Evolutionary conservation across 2,888 invertebrate species (phyloP).

Genomic region (Oxystoma pomonae): DNA sequence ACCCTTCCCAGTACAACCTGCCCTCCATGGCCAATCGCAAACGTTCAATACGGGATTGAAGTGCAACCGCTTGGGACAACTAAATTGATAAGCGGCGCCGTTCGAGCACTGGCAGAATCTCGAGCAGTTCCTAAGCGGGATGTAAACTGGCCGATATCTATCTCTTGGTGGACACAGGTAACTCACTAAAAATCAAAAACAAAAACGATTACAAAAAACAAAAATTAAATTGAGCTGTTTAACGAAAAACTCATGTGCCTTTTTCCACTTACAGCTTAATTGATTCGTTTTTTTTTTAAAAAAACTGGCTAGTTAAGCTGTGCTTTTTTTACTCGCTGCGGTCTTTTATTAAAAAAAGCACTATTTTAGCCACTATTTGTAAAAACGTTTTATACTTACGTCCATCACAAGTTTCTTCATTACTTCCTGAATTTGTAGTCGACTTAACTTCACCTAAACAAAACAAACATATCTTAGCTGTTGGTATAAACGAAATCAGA

Average conservation of each 20-base stretch:
- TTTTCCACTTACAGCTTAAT: too few relatives aligned
- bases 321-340: too few relatives aligned
- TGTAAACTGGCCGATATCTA: constrained; percentile 19
- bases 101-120: constrained; percentile 30
- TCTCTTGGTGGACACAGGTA: constrained; percentile 21
- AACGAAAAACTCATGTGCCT: too few relatives aligned
- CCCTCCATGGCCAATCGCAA: constrained; percentile 30
- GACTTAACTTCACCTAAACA: neutral
- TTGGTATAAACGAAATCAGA: too few relatives aligned
- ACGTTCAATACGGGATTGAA: constrained; percentile 27
- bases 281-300: too few relatives aligned
- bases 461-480: too few relatives aligned
- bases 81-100: constrained; percentile 26
- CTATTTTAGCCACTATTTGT: too few relatives aligned
- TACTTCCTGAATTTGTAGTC: neutral
- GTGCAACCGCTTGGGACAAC: constrained; percentile 29
- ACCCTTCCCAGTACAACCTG: constrained; percentile 22
- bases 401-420: neutral
- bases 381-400: too few relatives aligned
- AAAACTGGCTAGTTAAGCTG: too few relatives aligned
- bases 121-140: constrained; percentile 23
- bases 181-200: neutral
- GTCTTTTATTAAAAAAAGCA: too few relatives aligned
- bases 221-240: too few relatives aligned
- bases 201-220: neutral